phyloP scores from a whole-genome alignment of 2,888 invertebrate species.

The Melanostoma scalare region DNA sequence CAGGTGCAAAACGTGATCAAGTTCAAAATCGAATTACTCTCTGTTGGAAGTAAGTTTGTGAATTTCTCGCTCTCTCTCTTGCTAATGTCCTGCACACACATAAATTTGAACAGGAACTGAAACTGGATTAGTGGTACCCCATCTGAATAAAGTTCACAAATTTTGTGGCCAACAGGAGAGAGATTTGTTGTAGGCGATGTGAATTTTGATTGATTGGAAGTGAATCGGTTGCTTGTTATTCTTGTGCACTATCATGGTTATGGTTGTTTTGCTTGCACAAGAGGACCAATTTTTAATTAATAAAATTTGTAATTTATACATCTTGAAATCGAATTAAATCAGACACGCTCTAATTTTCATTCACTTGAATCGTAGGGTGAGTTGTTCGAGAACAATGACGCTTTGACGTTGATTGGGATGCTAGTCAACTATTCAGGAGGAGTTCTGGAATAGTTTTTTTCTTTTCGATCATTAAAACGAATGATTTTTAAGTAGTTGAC shows the following conservation, averaged over 20 bases:
- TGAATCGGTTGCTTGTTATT: slow-evolving; percentile 44
- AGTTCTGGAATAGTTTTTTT: too few species aligned
- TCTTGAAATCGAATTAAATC: slow-evolving; percentile 33
- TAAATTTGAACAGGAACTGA: slow-evolving; percentile 53
- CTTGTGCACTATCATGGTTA: background rate
- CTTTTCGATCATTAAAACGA: too few species aligned
- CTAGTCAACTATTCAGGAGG: too few species aligned
- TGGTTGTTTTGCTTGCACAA: background rate
- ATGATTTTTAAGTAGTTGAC: too few species aligned
- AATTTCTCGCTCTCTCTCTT: slow-evolving; percentile 11
- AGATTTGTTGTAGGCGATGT: slow-evolving; percentile 51
- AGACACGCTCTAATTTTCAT: slow-evolving; percentile 34
- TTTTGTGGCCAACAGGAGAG: slow-evolving; percentile 45
- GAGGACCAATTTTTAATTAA: slow-evolving; percentile 40
- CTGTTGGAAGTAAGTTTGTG: slow-evolving; percentile 52
- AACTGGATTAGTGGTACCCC: slow-evolving; percentile 69
- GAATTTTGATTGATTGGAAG: slow-evolving; percentile 60
- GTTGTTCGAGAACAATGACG: background rate
- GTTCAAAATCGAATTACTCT: slow-evolving; percentile 67
- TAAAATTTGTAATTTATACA: slow-evolving; percentile 61
- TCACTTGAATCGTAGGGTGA: slow-evolving; percentile 14
- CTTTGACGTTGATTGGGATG: slow-evolving; percentile 26
- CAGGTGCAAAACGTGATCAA: slow-evolving; percentile 79
- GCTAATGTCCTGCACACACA: slow-evolving; percentile 57
- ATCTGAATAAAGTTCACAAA: slow-evolving; percentile 69